These are phyloP conservation scores for Zoroaster sp. DNA, from an alignment of 53 echinoderm and acorn worm genomes.

Conservation along the genomic window DNA sequence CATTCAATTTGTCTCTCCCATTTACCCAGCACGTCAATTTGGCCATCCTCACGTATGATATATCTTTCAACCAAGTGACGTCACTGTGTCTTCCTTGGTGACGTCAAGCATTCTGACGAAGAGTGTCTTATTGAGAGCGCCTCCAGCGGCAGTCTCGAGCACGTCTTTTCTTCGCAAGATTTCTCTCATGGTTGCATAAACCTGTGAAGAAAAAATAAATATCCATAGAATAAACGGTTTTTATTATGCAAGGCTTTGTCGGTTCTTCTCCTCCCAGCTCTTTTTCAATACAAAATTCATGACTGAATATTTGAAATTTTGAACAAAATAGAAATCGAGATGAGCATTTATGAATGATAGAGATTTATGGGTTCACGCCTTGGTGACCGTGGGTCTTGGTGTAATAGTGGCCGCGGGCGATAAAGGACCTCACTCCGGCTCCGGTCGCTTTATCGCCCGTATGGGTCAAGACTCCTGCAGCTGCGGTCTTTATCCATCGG, in stretches of 20 bases:
- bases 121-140: constrained; percentile 63
- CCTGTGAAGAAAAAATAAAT: background rate
- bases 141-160: constrained; percentile 62
- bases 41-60: constrained; percentile 52
- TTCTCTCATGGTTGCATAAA: constrained; percentile 79
- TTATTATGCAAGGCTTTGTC: background rate
- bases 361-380: no score
- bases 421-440: no score
- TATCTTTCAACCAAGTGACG: constrained; percentile 22
- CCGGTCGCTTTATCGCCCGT: no score
- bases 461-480: no score
- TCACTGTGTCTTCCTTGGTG: constrained; percentile 51
- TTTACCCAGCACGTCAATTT: constrained; percentile 62
- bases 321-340: background rate
- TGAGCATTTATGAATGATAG: no score
- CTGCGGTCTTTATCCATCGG: no score
- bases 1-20: background rate
- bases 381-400: no score
- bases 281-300: background rate
- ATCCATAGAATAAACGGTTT: no score
- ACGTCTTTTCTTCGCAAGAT: constrained; percentile 47
- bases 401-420: no score
- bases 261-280: background rate
- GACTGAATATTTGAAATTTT: background rate
- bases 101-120: constrained; percentile 65